These are phyloP conservation scores for Cheilosia pagana DNA, from an alignment of 2,888 invertebrate genomes.

Conservation along the genomic window DNA sequence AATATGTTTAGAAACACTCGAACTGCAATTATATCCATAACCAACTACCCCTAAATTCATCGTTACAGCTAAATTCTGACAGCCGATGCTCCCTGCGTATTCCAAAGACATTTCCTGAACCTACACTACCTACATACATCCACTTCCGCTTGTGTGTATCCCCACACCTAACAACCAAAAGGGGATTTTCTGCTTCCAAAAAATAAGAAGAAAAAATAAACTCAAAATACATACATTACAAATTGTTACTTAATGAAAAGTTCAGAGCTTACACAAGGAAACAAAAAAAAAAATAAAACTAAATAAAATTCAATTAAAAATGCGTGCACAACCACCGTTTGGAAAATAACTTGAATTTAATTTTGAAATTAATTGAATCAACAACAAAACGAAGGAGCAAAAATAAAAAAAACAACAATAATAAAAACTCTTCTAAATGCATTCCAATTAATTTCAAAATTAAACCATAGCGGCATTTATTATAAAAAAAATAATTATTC, in stretches of 20 bases:
- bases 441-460: slow-evolving; percentile 61
- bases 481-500: slow-evolving; percentile 1
- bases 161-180: not conserved
- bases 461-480: slow-evolving; percentile 57
- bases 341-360: slow-evolving; percentile 70
- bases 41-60: too few species aligned
- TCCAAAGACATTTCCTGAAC: too few species aligned
- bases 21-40: too few species aligned
- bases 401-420: slow-evolving; percentile 6
- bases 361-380: slow-evolving; percentile 65
- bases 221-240: not conserved
- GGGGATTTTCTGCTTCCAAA: slow-evolving; percentile 29
- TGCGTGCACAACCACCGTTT: slow-evolving; percentile 83
- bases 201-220: slow-evolving; percentile 1
- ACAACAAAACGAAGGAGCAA: slow-evolving; percentile 24
- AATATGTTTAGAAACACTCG: too few species aligned
- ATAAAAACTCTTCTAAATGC: slow-evolving; percentile 8
- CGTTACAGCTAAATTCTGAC: too few species aligned
- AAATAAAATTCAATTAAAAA: slow-evolving; percentile 77
- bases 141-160: too few species aligned
- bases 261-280: slow-evolving; percentile 23
- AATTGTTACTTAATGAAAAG: slow-evolving; percentile 2
- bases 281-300: slow-evolving; percentile 61
- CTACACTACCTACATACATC: too few species aligned
- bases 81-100: too few species aligned